Evolutionary conservation across 2,797 vertebrate genomes (phyloP).

Genomic region (Myripristis jacobus): DNA sequence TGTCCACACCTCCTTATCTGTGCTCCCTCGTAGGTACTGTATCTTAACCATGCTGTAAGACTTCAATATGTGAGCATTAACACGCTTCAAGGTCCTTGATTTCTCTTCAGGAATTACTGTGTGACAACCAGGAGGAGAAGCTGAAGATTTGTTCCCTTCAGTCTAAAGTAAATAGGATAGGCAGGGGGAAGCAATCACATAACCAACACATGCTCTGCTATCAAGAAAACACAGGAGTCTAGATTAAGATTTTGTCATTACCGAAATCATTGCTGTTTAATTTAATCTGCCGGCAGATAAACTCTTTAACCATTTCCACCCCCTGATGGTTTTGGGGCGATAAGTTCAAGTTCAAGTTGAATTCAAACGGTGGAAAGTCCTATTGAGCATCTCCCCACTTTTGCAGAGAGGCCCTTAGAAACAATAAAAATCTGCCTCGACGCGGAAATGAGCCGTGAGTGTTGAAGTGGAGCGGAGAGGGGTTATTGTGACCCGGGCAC

Average conservation of each 20-base stretch:
- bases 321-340: conserved; percentile 66
- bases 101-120: conserved; percentile 84
- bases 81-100: conserved; percentile 87
- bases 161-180: conserved; percentile 85
- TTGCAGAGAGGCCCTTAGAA: conserved; percentile 60
- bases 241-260: conserved; percentile 84
- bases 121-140: conserved; percentile 76
- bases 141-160: conserved; percentile 84
- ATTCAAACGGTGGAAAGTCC: conserved; percentile 48
- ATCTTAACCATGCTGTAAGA: conserved; percentile 85
- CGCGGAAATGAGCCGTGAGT: conserved; percentile 61
- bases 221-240: conserved; percentile 85
- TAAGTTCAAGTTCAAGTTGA: conserved; percentile 67
- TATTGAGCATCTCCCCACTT: conserved; percentile 57
- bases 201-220: conserved; percentile 79
- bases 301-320: conserved; percentile 68
- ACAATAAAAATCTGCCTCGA: conserved; percentile 63
- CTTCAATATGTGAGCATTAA: conserved; percentile 86
- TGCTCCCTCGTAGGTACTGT: conserved; percentile 78
- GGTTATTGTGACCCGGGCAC: conserved; percentile 42
- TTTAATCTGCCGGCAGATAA: conserved; percentile 80
- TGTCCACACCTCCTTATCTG: conserved; percentile 82
- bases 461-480: conserved; percentile 44
- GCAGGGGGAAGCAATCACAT: conserved; percentile 82
- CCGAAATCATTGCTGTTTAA: conserved; percentile 80